Conservation (phyloP, 2,797 vertebrate species). For the Lepus townsendii region DNA sequence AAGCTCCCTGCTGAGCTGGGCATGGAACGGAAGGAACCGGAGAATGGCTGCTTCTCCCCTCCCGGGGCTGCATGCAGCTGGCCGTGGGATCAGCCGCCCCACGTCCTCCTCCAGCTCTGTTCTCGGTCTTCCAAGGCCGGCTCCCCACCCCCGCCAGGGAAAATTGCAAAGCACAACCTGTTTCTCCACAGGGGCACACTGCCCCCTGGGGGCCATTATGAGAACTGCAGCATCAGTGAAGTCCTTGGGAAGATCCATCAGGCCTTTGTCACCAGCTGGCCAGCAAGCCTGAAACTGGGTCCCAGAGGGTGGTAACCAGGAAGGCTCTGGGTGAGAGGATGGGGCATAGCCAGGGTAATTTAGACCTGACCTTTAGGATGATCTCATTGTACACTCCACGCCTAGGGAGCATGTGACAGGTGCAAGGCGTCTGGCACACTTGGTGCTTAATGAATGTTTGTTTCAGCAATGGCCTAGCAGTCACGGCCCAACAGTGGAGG, state of each 20-base stretch:
- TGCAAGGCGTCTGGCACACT: neutral
- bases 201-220: constrained; percentile 38
- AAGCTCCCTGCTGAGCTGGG: neutral
- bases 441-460: neutral
- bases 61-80: neutral
- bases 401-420: neutral
- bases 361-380: neutral
- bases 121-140: neutral
- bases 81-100: neutral
- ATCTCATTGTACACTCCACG: neutral
- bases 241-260: too few species aligned
- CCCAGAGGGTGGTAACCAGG: neutral
- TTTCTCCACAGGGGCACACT: neutral
- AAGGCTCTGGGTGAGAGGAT: neutral
- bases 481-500: neutral
- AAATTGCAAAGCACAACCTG: neutral
- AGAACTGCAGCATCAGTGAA: neutral
- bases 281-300: neutral
- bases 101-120: neutral
- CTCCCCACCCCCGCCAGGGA: neutral
- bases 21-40: neutral
- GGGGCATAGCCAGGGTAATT: neutral
- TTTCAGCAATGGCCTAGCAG: neutral
- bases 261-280: too few species aligned
- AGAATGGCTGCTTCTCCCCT: neutral